Percentiles rank a stretch among this genome's conserved stretches.
These are phyloP conservation scores for Strigamia transsilvanica DNA, from an alignment of 2,888 invertebrate genomes.

Conservation along the genomic window DNA sequence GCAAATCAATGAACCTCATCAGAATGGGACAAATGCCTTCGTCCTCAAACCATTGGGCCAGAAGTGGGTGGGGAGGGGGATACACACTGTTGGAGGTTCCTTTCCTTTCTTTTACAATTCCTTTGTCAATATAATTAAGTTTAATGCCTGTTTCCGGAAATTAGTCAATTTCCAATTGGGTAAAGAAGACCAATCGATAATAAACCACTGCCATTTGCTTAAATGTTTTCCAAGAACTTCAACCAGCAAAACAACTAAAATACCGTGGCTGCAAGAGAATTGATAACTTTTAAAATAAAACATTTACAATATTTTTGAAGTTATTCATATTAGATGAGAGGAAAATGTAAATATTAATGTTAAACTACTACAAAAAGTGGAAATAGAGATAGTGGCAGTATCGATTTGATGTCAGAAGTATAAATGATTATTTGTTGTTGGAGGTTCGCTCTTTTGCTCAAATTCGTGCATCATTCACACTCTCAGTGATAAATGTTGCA, in stretches of 20 bases:
- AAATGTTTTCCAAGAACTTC: too few species aligned
- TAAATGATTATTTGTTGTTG: conserved; percentile 21
- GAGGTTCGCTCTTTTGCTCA: not conserved
- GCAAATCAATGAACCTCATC: conserved; percentile 47
- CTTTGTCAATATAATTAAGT: conserved; percentile 31
- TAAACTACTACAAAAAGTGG: not conserved
- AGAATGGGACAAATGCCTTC: conserved; percentile 46
- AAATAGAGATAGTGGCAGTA: not conserved
- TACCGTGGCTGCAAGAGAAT: too few species aligned
- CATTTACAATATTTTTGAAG: not conserved
- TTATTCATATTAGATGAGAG: not conserved
- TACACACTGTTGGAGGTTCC: conserved; percentile 16
- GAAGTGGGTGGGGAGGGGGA: not conserved
- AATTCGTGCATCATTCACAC: too few species aligned
- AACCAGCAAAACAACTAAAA: too few species aligned
- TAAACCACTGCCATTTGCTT: not conserved
- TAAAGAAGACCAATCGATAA: conserved; percentile 21
- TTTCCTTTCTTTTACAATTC: conserved; percentile 32
- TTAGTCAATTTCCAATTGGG: conserved; percentile 43
- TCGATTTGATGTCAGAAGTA: conserved; percentile 10
- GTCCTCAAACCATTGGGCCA: conserved; percentile 34
- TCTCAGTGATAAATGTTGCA: not conserved
- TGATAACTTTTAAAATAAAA: not conserved
- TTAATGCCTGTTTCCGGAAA: conserved; percentile 40
- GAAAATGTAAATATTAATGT: not conserved